Evolutionary conservation across 2,113 vertebrate species (phyloP), one percentile per base, ranked within the genome.

Genomic region (Tauraco erythrolophus): DNA sequence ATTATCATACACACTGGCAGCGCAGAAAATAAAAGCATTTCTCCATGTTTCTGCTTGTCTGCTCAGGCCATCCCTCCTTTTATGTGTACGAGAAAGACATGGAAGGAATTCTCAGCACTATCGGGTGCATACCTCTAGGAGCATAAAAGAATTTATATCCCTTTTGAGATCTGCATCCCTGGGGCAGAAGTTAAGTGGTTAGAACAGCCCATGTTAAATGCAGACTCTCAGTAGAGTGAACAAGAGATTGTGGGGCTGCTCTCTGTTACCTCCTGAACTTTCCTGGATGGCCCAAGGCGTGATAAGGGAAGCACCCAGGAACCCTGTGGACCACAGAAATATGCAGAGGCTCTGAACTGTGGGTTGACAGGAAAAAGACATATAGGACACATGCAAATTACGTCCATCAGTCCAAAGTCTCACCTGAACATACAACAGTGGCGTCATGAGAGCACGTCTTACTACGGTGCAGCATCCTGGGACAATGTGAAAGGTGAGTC

Each of bases 351-450:
- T 95, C n/a, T 89, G 48, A 72, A 75, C 25, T 39, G n/a, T 51
- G 60, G 4, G 3, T 53, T 85, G n/a, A 39, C 10, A 58, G 41
- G 50, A 90, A 70, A 43, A 93, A 83, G 18, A 25, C 18, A 22
- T 57, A 12, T 4, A 65, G 58, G 43, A 35, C 15, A 72, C 1
- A 3, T 7, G 6, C 35, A 54, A 80, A 56, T 74, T 58, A 78
- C 0, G 0, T 50, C 19, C 14, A 24, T 48, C 58, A 24, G 10
- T 76, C 35, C n/a, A 35, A 84, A 88, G 16, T 79, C 98, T 98
- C 74, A 98, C 98, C 98, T 98, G 98, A 98, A 88, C 98, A 98
- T 54, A 98, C 15, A 28, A 98, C 10, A 23, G 75, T 89, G 69
- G 96, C 96, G 24, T 97, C 96, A 62, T 97, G 97, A 78, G 51